A percentile compares a stretch with the other conserved stretches of the same genome.
These are phyloP conservation scores for Galendromus occidentalis DNA, from an alignment of 1,140 invertebrate genomes.

Conservation along the genomic window DNA sequence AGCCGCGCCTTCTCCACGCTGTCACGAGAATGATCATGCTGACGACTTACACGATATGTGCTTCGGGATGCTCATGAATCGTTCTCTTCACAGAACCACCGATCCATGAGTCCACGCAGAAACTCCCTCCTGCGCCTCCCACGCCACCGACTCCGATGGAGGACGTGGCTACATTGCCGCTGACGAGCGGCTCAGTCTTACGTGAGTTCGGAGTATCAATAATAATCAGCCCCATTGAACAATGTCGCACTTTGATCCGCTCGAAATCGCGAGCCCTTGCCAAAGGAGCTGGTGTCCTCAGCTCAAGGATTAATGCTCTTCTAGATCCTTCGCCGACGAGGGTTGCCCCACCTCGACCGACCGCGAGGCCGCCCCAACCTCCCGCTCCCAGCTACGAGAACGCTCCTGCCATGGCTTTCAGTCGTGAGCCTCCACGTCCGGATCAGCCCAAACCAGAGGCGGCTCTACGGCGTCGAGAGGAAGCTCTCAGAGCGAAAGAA, in stretches of 20 bases:
- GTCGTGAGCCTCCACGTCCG: neutral
- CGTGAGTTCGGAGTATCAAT: neutral
- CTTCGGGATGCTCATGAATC: no score
- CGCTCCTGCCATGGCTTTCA: neutral
- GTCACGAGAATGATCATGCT: no score
- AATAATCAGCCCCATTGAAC: no score
- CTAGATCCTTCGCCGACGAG: neutral
- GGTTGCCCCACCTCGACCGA: neutral
- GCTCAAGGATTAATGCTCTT: neutral
- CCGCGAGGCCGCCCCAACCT: neutral
- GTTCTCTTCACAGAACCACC: no score
- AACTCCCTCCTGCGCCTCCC: neutral
- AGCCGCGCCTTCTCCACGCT: no score
- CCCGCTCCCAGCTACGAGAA: neutral
- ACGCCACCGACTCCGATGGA: neutral
- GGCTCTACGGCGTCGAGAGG: no score
- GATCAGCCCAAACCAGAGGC: conserved; percentile 3
- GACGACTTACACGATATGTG: no score
- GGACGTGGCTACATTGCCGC: neutral
- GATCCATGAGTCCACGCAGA: neutral
- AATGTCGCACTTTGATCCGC: no score
- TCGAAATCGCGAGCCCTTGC: no score
- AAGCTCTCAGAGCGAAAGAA: neutral
- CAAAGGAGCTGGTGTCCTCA: no score
- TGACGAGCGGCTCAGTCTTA: neutral